These are phyloP conservation scores for Orientallactaga sibirica DNA, from an alignment of 2,797 vertebrate species.

Conservation along the genomic window DNA sequence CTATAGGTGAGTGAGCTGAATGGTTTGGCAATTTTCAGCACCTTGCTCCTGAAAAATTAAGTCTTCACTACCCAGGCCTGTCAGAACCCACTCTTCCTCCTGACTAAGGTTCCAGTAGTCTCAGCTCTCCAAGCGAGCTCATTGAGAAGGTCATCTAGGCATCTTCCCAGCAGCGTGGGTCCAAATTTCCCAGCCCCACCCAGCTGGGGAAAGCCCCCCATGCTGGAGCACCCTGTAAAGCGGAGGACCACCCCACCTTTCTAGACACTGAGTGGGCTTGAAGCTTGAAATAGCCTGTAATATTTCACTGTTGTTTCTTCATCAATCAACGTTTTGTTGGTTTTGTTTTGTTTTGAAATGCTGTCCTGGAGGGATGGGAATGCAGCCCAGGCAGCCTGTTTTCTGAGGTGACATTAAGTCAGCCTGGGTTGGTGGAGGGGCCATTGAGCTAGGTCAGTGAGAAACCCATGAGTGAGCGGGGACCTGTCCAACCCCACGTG, in stretches of 20 bases:
- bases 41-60: neutral
- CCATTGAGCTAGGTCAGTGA: neutral
- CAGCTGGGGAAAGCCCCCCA: no score
- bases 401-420: neutral
- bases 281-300: neutral
- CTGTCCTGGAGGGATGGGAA: neutral
- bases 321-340: neutral
- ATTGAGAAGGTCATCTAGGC: neutral
- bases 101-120: neutral
- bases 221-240: no score
- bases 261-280: neutral
- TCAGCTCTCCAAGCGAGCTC: neutral
- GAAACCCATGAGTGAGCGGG: neutral
- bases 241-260: neutral
- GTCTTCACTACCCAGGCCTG: neutral
- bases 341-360: conserved; percentile 7
- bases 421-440: neutral
- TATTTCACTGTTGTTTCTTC: neutral
- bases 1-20: neutral
- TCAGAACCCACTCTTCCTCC: neutral
- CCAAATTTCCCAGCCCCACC: rapidly evolving
- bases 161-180: neutral
- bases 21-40: neutral
- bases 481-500: no score
- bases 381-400: neutral